Percentiles rank a stretch among this genome's conserved stretches.
Conservation (phyloP, 2,888 invertebrate genomes). For the Syritta pipiens region DNA sequence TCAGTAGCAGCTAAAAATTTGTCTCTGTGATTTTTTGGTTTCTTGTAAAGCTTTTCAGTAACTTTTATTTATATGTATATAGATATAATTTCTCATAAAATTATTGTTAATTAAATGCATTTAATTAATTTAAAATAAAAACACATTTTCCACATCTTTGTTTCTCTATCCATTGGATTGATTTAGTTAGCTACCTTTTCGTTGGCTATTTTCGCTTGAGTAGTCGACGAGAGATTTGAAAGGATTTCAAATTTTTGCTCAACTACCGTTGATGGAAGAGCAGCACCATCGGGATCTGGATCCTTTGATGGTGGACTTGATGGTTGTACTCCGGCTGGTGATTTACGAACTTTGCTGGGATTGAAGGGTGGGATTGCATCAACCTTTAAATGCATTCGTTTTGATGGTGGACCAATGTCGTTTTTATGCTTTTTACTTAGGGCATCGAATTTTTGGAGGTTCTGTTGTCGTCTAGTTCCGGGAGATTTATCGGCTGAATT, state of each 20-base stretch:
- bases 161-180: slow-evolving; percentile 64
- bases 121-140: slow-evolving; percentile 69
- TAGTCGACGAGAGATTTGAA: slow-evolving; percentile 82
- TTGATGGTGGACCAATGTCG: slow-evolving; percentile 78
- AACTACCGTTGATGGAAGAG: slow-evolving; percentile 54
- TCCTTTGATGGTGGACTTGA: slow-evolving; percentile 71
- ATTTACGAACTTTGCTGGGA: slow-evolving; percentile 81
- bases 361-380: slow-evolving; percentile 79
- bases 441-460: slow-evolving; percentile 77
- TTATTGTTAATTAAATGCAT: slow-evolving; percentile 65
- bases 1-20: slow-evolving; percentile 51
- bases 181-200: slow-evolving; percentile 56
- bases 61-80: slow-evolving; percentile 13
- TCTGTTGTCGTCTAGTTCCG: slow-evolving; percentile 76
- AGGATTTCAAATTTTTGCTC: slow-evolving; percentile 63
- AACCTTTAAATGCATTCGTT: slow-evolving; percentile 78
- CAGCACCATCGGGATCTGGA: slow-evolving; percentile 51
- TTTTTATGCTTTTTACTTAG: slow-evolving; percentile 78
- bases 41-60: slow-evolving; percentile 58
- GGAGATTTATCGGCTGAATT: slow-evolving; percentile 78
- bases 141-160: slow-evolving; percentile 29
- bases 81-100: slow-evolving; percentile 47
- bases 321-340: slow-evolving; percentile 76
- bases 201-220: slow-evolving; percentile 75
- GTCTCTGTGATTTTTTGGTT: slow-evolving; percentile 14